Percentiles rank a stretch among this genome's conserved stretches.
Evolutionary conservation across 2,113 vertebrate species (phyloP).

Genomic region (Perca flavescens): DNA sequence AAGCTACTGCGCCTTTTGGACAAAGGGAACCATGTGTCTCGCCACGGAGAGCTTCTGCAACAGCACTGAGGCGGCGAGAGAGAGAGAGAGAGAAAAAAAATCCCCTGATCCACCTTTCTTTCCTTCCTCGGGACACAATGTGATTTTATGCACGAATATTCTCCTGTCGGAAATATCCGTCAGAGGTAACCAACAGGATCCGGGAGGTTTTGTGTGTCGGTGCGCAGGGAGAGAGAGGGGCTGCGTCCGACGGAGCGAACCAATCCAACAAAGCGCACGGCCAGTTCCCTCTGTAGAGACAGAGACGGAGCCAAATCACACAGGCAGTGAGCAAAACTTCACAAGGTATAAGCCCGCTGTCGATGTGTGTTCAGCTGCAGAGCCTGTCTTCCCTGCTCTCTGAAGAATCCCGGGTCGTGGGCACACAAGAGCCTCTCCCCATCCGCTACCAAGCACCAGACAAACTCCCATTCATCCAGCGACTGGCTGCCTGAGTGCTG

Average conservation of each 20-base stretch:
- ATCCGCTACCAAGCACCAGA: constrained; percentile 73
- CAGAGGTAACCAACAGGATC: constrained; percentile 62
- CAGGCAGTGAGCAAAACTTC: constrained; percentile 26
- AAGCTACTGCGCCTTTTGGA: constrained; percentile 84
- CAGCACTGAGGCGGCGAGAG: constrained; percentile 49
- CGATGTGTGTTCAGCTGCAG: constrained; percentile 43
- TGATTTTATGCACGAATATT: constrained; percentile 48
- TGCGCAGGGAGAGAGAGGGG: constrained; percentile 48
- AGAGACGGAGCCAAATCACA: constrained; percentile 46
- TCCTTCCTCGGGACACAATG: constrained; percentile 18
- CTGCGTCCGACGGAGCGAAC: constrained; percentile 69
- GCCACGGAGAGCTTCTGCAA: constrained; percentile 67
- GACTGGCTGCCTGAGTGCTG: constrained; percentile 57
- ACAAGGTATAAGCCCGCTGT: constrained; percentile 28
- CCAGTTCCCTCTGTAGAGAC: constrained; percentile 40
- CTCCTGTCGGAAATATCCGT: constrained; percentile 74
- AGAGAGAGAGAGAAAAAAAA: constrained; percentile 32
- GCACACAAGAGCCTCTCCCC: constrained; percentile 68
- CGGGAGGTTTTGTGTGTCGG: constrained; percentile 55
- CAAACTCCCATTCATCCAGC: constrained; percentile 85
- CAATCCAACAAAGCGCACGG: constrained; percentile 80
- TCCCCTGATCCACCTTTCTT: constrained; percentile 55
- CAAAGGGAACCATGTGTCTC: constrained; percentile 89
- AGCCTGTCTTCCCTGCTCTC: constrained; percentile 51
- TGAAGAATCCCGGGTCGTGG: constrained; percentile 63